phyloP scores from a whole-genome alignment of 2,888 invertebrate genomes.

The Epistrophe eligans region DNA sequence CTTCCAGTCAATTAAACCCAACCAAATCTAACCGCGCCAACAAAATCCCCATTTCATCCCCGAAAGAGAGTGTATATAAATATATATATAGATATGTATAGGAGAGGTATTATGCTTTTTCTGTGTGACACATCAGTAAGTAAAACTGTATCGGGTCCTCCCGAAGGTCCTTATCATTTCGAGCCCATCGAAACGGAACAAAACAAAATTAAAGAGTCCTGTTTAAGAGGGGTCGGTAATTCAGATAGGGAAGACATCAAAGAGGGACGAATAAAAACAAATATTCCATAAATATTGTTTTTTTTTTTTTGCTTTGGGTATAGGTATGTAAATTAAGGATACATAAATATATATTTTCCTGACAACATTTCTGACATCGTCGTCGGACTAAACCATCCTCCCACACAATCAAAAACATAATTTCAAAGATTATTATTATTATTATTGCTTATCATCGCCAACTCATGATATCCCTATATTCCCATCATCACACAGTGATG shows the following conservation, averaged over 20 bases:
- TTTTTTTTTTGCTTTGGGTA: constrained; percentile 18
- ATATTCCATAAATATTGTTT: constrained; percentile 52
- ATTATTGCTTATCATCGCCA: constrained; percentile 69
- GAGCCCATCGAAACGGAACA: constrained; percentile 63
- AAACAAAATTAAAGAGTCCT: constrained; percentile 57
- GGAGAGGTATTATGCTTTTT: not conserved
- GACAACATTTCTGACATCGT: constrained; percentile 31
- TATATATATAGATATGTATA: no score
- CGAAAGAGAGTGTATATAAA: not conserved
- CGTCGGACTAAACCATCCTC: not conserved
- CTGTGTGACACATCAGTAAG: constrained; percentile 39
- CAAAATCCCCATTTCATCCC: constrained; percentile 19
- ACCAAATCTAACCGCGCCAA: constrained; percentile 63
- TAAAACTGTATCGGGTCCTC: constrained; percentile 40
- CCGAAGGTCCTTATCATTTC: constrained; percentile 59
- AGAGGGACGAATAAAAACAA: constrained; percentile 2
- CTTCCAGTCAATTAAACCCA: constrained; percentile 74
- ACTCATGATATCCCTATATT: constrained; percentile 6
- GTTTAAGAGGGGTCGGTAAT: not conserved
- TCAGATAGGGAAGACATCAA: not conserved
- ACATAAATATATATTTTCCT: constrained; percentile 17
- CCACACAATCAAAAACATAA: constrained; percentile 70
- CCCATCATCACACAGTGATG: not conserved
- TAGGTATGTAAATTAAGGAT: constrained; percentile 59
- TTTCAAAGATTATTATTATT: constrained; percentile 73